Percentiles rank a stretch among this genome's conserved stretches.
phyloP scores from a whole-genome alignment of 2,888 invertebrate genomes.

The Thymelicus sylvestris region DNA sequence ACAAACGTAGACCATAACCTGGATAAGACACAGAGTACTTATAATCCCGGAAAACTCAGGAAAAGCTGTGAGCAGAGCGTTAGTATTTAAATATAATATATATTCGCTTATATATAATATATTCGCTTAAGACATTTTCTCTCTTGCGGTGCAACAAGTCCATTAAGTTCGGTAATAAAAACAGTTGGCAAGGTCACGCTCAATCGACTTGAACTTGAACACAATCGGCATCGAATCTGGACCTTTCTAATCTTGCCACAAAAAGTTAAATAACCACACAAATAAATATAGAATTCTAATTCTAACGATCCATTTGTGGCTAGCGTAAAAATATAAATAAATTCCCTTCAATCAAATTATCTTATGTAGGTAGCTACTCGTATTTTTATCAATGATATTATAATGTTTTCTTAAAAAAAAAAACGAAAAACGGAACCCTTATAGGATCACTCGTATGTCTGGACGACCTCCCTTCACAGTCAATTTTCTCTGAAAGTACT shows the following conservation, averaged over 20 bases:
- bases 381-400: background rate
- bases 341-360: background rate
- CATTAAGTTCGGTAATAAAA: slow-evolving; percentile 20
- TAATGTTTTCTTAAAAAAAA: too few species aligned
- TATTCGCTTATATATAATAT: too few species aligned
- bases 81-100: too few species aligned
- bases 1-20: too few species aligned
- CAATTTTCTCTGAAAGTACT: too few species aligned
- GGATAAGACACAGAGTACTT: too few species aligned
- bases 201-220: slow-evolving; percentile 37
- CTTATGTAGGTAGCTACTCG: background rate
- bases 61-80: too few species aligned
- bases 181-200: slow-evolving; percentile 29
- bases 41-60: too few species aligned
- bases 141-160: background rate
- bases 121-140: too few species aligned
- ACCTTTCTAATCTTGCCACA: slow-evolving; percentile 34
- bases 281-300: slow-evolving; percentile 32
- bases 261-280: slow-evolving; percentile 32
- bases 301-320: slow-evolving; percentile 19
- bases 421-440: too few species aligned
- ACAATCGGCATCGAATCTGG: slow-evolving; percentile 34
- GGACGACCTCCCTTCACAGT: too few species aligned
- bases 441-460: too few species aligned
- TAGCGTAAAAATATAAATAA: slow-evolving; percentile 3